Evolutionary conservation across 2,113 vertebrate species (phyloP), one percentile per base, ranked within the genome.

Genomic region (Fregetta grallaria): DNA sequence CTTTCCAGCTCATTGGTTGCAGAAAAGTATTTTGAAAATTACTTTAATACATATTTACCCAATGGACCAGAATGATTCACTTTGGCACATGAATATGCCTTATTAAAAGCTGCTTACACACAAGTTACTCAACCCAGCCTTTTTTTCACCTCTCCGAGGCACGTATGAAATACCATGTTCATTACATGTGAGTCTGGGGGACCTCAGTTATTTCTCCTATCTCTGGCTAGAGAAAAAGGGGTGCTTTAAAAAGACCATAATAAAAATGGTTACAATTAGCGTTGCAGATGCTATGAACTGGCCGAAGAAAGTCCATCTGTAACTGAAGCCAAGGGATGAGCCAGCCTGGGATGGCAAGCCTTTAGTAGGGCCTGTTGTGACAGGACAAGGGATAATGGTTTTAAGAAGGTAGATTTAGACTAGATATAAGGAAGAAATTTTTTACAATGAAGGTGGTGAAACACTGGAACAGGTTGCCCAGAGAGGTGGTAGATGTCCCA

Each of bases 21-120:
- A 94, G 49, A 65, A 97, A 96, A 97, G 88, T 95, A 95, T 97
- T 98, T 95, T 72, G 73, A 94, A 97, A 98, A 98, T 97, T 93
- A 96, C 96, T 98, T 96, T 95, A 97, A 97, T 97, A 97, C 61
- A 32, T 97, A 96, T 97, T 97, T 98, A 97, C 95, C 94, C 97
- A 98, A 90, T 96, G 96, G 95, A 94, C 96, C 75, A 74, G 94
- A 97, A 98, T 95, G 83, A 95, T 94, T 97, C 85, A 77, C 84
- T 89, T 82, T 62, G 61, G 86, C 94, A 94, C 79, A 83, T 53
- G 85, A 92, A 97, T 88, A 70, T 78, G 62, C 92, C 94, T 96
- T 96, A 85, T 97, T 96, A 96, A 97, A 96, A 97, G 90, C 75
- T 96, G 94, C 91, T 97, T 96, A 89, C 94, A 89, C 85, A 82